These are phyloP conservation scores for Vidua chalybeata DNA, from an alignment of 2,113 vertebrate genomes.

Conservation along the genomic window DNA sequence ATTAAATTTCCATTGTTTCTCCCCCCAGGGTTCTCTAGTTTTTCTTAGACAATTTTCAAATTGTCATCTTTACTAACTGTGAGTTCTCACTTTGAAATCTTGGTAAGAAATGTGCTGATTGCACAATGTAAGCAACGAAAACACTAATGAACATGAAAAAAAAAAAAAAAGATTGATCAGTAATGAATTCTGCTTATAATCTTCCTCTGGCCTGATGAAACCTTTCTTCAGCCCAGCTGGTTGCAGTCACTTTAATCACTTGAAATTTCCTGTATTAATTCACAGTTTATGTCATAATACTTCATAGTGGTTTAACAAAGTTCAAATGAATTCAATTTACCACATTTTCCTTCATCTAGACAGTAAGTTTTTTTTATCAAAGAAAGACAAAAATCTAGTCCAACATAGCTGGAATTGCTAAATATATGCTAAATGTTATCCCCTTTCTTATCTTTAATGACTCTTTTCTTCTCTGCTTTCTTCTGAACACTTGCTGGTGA, in stretches of 20 bases:
- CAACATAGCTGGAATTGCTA: background rate
- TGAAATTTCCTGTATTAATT: conserved; percentile 12
- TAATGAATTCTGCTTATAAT: background rate
- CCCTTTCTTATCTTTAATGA: background rate
- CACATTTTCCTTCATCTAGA: background rate
- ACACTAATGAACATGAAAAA: conserved; percentile 14
- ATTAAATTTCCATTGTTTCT: conserved; percentile 1
- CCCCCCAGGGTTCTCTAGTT: background rate
- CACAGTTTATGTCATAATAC: background rate
- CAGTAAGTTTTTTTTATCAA: background rate
- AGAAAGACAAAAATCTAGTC: background rate
- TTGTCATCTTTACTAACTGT: background rate
- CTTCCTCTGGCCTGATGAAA: conserved; percentile 13
- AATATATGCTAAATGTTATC: background rate
- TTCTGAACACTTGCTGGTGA: background rate
- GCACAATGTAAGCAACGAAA: background rate
- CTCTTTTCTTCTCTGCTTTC: background rate
- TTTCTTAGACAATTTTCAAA: background rate
- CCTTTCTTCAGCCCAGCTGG: conserved; percentile 8
- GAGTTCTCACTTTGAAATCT: background rate
- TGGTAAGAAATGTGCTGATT: background rate
- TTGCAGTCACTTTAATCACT: background rate
- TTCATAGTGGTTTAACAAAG: background rate
- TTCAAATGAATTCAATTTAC: background rate
- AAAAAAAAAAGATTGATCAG: background rate